These are phyloP conservation scores for Tetragonula carbonaria DNA, from an alignment of 2,888 invertebrate species.

Conservation along the genomic window DNA sequence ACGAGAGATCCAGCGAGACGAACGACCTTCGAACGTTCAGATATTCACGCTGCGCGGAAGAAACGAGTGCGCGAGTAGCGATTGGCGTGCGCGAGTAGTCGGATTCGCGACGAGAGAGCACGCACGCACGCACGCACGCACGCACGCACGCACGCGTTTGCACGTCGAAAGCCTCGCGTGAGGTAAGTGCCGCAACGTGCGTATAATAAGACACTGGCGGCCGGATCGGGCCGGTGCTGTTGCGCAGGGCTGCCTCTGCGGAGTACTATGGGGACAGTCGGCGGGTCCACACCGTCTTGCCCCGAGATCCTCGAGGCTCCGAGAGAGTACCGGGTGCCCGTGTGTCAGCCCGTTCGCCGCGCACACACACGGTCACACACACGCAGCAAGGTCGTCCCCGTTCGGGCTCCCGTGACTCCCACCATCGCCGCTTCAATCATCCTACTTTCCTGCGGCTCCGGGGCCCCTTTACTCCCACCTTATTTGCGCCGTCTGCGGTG, in stretches of 20 bases:
- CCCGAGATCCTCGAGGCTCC: conserved; percentile 44
- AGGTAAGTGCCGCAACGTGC: conserved; percentile 71
- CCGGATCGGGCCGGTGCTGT: conserved; percentile 55
- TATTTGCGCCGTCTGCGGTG: neutral
- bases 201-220: conserved; percentile 73
- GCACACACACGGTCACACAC: conserved; percentile 28
- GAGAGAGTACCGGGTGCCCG: conserved; percentile 4
- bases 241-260: conserved; percentile 55
- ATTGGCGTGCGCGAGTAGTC: too few species aligned
- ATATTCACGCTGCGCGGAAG: too few species aligned
- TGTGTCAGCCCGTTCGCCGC: conserved; percentile 3
- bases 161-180: conserved; percentile 45
- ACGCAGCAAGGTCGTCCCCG: conserved; percentile 67
- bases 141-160: conserved; percentile 27
- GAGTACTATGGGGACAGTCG: conserved; percentile 65
- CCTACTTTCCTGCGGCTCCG: conserved; percentile 61
- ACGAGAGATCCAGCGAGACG: too few species aligned
- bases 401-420: conserved; percentile 59
- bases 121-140: too few species aligned
- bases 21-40: too few species aligned
- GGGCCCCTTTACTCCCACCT: conserved; percentile 54
- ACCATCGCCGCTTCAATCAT: conserved; percentile 59
- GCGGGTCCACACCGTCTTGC: conserved; percentile 55
- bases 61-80: too few species aligned
- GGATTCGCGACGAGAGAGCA: conserved; percentile 3